Evolutionary conservation across 2,113 vertebrate species (phyloP), one percentile per base, ranked within the genome.

Genomic region (Malaclemys terrapin): DNA sequence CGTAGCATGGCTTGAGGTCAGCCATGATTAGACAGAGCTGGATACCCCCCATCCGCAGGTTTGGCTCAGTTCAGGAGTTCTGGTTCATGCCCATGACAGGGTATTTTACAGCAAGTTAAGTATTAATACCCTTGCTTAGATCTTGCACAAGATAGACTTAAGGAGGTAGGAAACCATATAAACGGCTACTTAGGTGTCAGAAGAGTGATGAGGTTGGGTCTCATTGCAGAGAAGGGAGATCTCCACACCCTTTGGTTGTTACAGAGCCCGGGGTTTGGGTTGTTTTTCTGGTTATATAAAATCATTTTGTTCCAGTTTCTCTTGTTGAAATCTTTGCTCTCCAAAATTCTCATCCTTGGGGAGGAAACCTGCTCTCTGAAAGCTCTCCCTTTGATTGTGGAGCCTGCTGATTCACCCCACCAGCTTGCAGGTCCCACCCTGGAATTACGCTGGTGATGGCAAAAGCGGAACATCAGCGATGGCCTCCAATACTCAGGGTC

Each of bases 311-410:
- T 62, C 29, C 6, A 29, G 59, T 35, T 31, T 62, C 59, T 29
- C 50, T 81, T 72, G 50, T 72, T 93, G 91, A 92, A 81, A 92
- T 87, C 45, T 6, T 25, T 83, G 45, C 45, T 84, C 45, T 84
- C 82, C 80, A 62, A 90, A 93, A 45, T 45, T 35, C 47, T 62
- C 53, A 1, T 1, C 8, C 0, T 6, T 31, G 49, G 92, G 54
- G 52, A 20, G 76, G 82, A 79, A 76, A 93, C 52, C 22, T 11
- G 2, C 78, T 82, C 59, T 16, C 59, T 62, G 59, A 62, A 6
- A 31, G 13, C 12, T 13, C 29, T 7, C 59, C 13, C 3, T 13
- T 82, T 19, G 89, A 25, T 38, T 82, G 59, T n/a, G 81, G 56
- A 86, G 27, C 69, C 89, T 12, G 2, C 72, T 85, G 56, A 22